Base-by-base conservation (phyloP, 2,888 invertebrate species). In the Idaea aversata region DNA sequence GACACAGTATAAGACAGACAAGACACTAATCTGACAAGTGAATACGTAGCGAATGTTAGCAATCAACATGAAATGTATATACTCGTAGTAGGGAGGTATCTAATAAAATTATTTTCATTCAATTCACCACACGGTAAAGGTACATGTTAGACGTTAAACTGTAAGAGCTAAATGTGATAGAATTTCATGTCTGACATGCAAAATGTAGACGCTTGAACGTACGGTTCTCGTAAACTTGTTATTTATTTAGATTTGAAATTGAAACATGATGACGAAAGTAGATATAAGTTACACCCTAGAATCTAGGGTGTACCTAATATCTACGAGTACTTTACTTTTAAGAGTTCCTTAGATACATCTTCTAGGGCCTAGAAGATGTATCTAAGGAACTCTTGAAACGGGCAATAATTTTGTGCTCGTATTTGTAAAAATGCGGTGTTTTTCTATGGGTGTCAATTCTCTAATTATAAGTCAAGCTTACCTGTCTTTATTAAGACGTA, bases 161-260 rank as follows among this genome's bases (percentile, higher is more conserved):
- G 84, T 81, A 83, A 84, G 83, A 86, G 83, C 82, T 79, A 78
- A 79, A 84, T 86, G 84, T 82, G 81, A 88, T 82, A 86, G 84
- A 85, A 87, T 85, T 86, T 84, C 84, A 84, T 78, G 73, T 77
- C 77, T 75, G 77, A 81, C 78, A 78, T 78, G n/a, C n/a, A n/a
- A n/a, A n/a, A n/a, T n/a, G 77, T 77, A 6, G 58, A 57, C 15
- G 15, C 58, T 6, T 4, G 5, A 75, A 72, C 71, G 69, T 68
- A 70, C 75, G 25, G 25, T 25, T 25, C 3, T 75, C 69, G 70
- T 72, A 72, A 77, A 74, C 73, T 76, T 61, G 72, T 71, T 74
- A 71, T 77, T 74, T 76, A 75, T 74, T 72, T 73, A 71, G 70
- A 69, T 71, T 75, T 72, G n/a, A 72, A 72, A 72, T 58, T 58